phyloP scores from a whole-genome alignment of 2,797 vertebrate genomes.

The Dallia pectoralis region DNA sequence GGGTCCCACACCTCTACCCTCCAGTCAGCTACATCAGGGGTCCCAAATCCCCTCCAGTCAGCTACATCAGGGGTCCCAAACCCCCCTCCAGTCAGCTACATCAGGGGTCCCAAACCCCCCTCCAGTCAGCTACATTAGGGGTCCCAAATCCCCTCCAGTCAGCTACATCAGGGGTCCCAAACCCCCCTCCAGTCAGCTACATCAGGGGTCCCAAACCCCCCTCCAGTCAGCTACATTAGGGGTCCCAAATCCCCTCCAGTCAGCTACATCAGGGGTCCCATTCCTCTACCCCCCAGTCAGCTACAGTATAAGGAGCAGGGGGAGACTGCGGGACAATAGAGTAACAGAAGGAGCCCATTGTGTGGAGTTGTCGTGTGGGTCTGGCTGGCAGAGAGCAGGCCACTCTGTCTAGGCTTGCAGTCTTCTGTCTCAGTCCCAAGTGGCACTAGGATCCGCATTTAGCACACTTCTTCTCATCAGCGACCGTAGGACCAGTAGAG shows the following conservation, averaged over 20 bases:
- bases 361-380: conserved; percentile 44
- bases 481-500: neutral
- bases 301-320: conserved; percentile 55
- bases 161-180: no score
- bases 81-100: no score
- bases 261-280: no score
- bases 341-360: conserved; percentile 69
- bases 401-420: conserved; percentile 28
- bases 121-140: no score
- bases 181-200: no score
- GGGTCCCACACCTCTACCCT: conserved; percentile 19
- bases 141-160: no score
- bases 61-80: no score
- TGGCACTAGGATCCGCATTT: neutral
- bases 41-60: no score
- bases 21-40: conserved; percentile 58
- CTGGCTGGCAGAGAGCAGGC: conserved; percentile 50
- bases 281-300: conserved; percentile 45
- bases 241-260: no score
- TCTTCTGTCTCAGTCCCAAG: neutral
- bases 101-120: no score
- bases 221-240: no score
- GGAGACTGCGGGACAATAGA: conserved; percentile 60
- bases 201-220: no score
- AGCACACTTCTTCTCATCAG: conserved; percentile 7